These are phyloP conservation scores for Pungitius pungitius DNA, from an alignment of 2,113 vertebrate genomes.

Conservation along the genomic window DNA sequence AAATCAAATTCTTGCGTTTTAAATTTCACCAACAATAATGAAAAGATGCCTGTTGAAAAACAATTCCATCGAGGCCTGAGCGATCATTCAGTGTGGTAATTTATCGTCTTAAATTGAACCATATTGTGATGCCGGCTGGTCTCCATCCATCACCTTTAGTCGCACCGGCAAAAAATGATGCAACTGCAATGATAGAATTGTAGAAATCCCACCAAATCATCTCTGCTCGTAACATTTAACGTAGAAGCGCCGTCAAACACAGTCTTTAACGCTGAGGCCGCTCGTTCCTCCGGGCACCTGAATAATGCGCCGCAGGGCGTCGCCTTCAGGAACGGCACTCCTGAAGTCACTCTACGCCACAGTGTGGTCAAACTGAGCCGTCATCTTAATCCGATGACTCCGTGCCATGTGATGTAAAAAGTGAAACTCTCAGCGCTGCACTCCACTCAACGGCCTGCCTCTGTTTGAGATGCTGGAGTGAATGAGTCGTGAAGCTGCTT, in stretches of 20 bases:
- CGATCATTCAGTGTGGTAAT: not conserved
- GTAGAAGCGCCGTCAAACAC: no score
- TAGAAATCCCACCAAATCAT: not conserved
- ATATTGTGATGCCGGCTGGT: not conserved
- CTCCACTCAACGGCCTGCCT: not conserved
- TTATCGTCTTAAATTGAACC: not conserved
- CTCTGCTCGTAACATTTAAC: not conserved
- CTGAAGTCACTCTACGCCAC: not conserved
- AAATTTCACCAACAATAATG: no score
- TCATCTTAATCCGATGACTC: not conserved
- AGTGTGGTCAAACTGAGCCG: not conserved
- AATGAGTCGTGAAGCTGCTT: no score
- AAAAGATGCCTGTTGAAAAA: not conserved
- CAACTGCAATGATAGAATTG: not conserved
- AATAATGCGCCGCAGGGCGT: no score
- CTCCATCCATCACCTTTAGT: not conserved
- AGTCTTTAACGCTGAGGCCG: no score
- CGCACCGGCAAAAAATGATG: not conserved
- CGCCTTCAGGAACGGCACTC: not conserved
- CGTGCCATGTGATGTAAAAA: not conserved
- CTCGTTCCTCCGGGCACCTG: no score
- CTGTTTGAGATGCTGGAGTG: not conserved
- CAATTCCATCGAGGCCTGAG: no score
- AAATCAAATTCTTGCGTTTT: not conserved
- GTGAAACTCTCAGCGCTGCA: not conserved